Percentiles rank a stretch among this genome's conserved stretches.
Conservation (phyloP, 2,888 invertebrate species). For the Pocota personata region DNA sequence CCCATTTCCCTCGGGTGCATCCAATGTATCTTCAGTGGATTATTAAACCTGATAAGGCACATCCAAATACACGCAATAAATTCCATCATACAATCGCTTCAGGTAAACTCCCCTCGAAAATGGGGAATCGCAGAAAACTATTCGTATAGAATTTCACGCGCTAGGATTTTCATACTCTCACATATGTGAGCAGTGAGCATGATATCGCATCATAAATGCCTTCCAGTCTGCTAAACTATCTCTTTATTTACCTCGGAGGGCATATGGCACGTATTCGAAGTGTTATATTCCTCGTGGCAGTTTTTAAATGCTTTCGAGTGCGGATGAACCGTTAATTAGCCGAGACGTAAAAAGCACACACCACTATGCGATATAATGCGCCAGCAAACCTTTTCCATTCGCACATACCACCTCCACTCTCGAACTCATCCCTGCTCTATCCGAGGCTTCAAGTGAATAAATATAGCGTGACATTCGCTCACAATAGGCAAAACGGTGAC, state of each 20-base stretch:
- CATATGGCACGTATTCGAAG: conserved; percentile 34
- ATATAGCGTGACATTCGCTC: conserved; percentile 50
- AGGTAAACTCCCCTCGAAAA: neutral
- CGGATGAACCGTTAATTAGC: conserved; percentile 55
- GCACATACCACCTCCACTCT: neutral
- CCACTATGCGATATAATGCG: conserved; percentile 37
- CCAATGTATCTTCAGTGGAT: neutral
- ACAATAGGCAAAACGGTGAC: conserved; percentile 7
- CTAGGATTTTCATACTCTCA: conserved; percentile 8
- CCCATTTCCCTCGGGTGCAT: neutral
- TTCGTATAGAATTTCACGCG: conserved; percentile 20
- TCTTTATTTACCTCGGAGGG: conserved; percentile 26
- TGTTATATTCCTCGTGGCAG: conserved; percentile 19
- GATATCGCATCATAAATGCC: conserved; percentile 18
- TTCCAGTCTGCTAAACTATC: conserved; percentile 22
- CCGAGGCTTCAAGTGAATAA: conserved; percentile 3
- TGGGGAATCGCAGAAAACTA: conserved; percentile 29
- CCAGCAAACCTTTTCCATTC: neutral
- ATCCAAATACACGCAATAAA: conserved; percentile 20
- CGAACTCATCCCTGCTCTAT: conserved; percentile 13
- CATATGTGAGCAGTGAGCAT: neutral
- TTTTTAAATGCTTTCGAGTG: conserved; percentile 60
- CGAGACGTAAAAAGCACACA: conserved; percentile 42
- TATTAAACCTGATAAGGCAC: conserved; percentile 7
- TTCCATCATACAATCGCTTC: conserved; percentile 33